Percentiles rank a stretch among this genome's conserved stretches.
Conservation (phyloP, 2,888 invertebrate genomes). For the Hyposoter didymator region DNA sequence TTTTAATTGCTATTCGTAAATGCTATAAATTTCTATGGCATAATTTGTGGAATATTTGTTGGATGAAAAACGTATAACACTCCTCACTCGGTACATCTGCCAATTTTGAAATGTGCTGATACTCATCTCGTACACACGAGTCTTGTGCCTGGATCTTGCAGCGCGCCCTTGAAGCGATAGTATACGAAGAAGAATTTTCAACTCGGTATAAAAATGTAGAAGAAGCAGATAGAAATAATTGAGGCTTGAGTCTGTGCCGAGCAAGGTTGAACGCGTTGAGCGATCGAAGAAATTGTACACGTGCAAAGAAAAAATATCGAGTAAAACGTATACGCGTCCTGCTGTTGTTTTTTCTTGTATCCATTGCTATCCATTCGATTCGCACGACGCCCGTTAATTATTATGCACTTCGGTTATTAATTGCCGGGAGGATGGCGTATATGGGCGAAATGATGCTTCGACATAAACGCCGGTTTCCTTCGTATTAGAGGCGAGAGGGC, state of each 20-base stretch:
- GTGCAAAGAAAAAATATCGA: conserved; percentile 22
- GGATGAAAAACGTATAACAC: not conserved
- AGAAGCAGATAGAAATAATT: conserved; percentile 52
- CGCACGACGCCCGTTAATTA: conserved; percentile 78
- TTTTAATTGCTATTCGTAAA: not conserved
- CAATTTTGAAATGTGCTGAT: not conserved
- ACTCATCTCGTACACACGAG: conserved; percentile 1
- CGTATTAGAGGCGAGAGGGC: conserved; percentile 64
- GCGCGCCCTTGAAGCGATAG: not conserved
- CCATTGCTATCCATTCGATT: conserved; percentile 51
- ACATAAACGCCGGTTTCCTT: conserved; percentile 72
- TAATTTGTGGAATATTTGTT: not conserved
- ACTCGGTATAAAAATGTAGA: conserved; percentile 1
- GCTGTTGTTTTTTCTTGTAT: conserved; percentile 46
- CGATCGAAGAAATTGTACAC: conserved; percentile 48
- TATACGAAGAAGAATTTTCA: conserved; percentile 7
- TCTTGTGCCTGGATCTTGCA: conserved; percentile 27
- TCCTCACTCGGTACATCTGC: not conserved
- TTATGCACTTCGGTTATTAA: conserved; percentile 81
- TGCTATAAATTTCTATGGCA: not conserved
- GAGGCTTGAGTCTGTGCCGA: conserved; percentile 16
- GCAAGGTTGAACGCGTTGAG: conserved; percentile 32
- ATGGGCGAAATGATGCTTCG: conserved; percentile 66
- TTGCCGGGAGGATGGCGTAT: conserved; percentile 71
- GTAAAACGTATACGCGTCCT: conserved; percentile 20